These are phyloP conservation scores for Oncorhynchus tshawytscha DNA, from an alignment of 2,113 vertebrate genomes.

Conservation along the genomic window DNA sequence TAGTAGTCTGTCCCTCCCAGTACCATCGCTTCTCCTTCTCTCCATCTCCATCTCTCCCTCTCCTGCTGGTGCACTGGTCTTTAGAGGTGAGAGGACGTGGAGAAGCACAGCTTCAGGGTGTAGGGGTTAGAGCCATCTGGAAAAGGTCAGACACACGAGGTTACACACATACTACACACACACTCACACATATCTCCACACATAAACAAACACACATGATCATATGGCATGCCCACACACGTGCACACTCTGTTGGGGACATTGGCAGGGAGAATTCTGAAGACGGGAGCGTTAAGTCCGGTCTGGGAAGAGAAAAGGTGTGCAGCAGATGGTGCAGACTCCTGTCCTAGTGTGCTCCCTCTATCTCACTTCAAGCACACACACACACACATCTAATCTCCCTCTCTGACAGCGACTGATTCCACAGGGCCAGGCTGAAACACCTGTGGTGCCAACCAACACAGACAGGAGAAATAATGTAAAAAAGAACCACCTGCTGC, in stretches of 20 bases:
- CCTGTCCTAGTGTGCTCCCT: background rate
- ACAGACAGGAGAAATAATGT: background rate
- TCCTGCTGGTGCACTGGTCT: constrained; percentile 8
- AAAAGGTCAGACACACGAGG: constrained; percentile 45
- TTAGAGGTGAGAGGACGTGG: constrained; percentile 95
- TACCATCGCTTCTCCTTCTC: background rate
- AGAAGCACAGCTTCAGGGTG: constrained; percentile 97
- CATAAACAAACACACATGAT: background rate
- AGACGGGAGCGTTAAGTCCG: background rate
- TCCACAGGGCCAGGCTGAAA: background rate
- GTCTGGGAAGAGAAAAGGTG: constrained; percentile 1
- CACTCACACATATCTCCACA: no score
- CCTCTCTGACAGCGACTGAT: background rate
- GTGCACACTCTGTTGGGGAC: background rate
- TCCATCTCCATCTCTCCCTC: background rate
- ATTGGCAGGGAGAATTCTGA: background rate
- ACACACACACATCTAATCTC: constrained; percentile 2
- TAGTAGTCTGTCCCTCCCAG: background rate
- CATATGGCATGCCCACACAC: background rate
- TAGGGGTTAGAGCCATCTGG: constrained; percentile 97
- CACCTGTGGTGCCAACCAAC: background rate
- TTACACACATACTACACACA: background rate
- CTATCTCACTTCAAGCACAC: background rate
- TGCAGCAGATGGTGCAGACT: constrained; percentile 3
- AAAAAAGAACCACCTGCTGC: background rate